A percentile compares a stretch with the other conserved stretches of the same genome.
These are phyloP conservation scores for Danio tinwini DNA, from an alignment of 2,797 vertebrate species.

Conservation along the genomic window DNA sequence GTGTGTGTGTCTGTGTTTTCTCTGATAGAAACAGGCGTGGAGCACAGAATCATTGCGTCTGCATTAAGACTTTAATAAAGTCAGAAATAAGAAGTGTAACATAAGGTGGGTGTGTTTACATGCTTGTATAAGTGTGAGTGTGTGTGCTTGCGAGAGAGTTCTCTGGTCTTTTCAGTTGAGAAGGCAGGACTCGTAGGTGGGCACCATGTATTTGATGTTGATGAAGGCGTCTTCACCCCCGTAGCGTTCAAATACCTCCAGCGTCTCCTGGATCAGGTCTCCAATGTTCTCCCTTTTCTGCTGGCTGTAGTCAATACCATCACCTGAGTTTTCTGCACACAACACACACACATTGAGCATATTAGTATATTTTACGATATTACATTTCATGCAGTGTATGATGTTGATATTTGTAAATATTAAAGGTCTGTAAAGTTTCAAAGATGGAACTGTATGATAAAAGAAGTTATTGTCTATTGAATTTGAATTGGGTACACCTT, in stretches of 20 bases:
- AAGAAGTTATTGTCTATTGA: too few relatives aligned
- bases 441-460: too few relatives aligned
- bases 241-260: constrained; percentile 86
- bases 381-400: too few relatives aligned
- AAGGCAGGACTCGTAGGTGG: constrained; percentile 81
- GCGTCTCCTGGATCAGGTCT: constrained; percentile 90
- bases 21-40: background rate
- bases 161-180: constrained; percentile 58
- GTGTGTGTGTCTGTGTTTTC: background rate
- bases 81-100: constrained; percentile 19
- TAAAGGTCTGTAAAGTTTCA: too few relatives aligned
- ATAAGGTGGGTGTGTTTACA: constrained; percentile 39
- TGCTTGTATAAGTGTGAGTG: constrained; percentile 33
- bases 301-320: constrained; percentile 90
- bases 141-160: constrained; percentile 42
- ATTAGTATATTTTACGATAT: background rate
- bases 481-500: too few relatives aligned
- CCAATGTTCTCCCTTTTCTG: constrained; percentile 89
- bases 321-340: constrained; percentile 85
- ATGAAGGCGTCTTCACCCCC: constrained; percentile 84
- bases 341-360: constrained; percentile 27
- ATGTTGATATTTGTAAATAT: too few relatives aligned
- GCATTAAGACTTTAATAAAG: constrained; percentile 26
- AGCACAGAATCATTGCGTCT: constrained; percentile 7
- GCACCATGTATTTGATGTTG: constrained; percentile 84